Conservation (phyloP, 1,140 invertebrate genomes). For the Papilio polyxenes region DNA sequence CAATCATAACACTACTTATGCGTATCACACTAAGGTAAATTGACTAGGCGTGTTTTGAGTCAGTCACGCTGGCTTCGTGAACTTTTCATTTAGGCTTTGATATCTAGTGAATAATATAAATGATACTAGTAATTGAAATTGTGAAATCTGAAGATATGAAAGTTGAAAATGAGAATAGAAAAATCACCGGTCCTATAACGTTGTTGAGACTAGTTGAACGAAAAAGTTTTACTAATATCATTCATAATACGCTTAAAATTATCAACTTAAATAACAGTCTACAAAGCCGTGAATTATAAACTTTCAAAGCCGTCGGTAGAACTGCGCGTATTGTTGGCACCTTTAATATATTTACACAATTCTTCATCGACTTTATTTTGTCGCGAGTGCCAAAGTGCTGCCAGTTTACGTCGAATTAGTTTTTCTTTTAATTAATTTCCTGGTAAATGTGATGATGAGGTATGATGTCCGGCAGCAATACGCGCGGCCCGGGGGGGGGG, state of each 20-base stretch:
- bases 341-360: constrained; percentile 4
- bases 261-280: constrained; percentile 27
- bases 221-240: constrained; percentile 28
- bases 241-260: constrained; percentile 26
- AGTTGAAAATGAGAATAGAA: background rate
- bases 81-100: constrained; percentile 50
- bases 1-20: constrained; percentile 74
- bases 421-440: background rate
- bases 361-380: constrained; percentile 5
- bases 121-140: constrained; percentile 26
- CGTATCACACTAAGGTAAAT: constrained; percentile 80
- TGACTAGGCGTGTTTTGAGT: constrained; percentile 78
- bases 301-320: constrained; percentile 1
- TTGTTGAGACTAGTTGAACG: constrained; percentile 13
- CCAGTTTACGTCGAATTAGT: background rate
- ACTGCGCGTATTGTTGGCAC: constrained; percentile 26
- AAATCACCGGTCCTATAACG: background rate
- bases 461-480: background rate
- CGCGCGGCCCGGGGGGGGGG: background rate
- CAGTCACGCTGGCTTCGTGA: constrained; percentile 55
- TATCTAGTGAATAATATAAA: constrained; percentile 18
- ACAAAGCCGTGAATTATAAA: constrained; percentile 30
- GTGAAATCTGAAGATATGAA: background rate
- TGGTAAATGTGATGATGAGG: background rate
- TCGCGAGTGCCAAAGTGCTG: background rate